Base-by-base conservation (phyloP, 2,113 vertebrate genomes). In the Electrona antarctica region DNA sequence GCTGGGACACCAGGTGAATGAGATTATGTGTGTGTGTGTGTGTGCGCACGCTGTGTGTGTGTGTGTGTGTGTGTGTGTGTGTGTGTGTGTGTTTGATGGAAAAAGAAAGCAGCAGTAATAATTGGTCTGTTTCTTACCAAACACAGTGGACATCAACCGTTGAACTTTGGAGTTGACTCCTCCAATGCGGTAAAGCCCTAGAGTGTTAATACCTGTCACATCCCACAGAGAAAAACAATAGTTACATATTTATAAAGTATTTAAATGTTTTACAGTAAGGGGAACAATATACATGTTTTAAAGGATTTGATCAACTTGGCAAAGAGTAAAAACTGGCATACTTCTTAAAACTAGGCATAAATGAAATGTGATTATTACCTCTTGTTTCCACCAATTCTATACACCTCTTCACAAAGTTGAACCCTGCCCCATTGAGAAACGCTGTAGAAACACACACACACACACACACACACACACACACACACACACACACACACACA, bases 101-200 rank as follows among this genome's bases (percentile, higher is more conserved):
- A 41, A 41, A 41, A 6, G 5, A 41, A 41, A 41, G 33, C 33
- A 41, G 33, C 33, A 41, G 33, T 41, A 41, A 41, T 41, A 41
- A 41, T 41, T 41, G 33, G 33, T 41, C 33, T 41, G 1, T 55
- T 61, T 55, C 94, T 93, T 93, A 99, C 98, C 95, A 89, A 99
- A 98, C 63, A 95, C 88, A 10, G 95, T 96, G 7, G 95, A 96
- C 97, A 99, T 98, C 80, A 99, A 86, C 70, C 97, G 95, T 87
- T 99, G 98, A 13, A 99, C 98, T 90, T 99, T 99, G 55, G 98
- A 99, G 84, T 98, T 99, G 47, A 99, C 98, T 9, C 98, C 98
- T 64, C 96, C 97, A 80, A 96, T 99, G 89, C 98, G 95, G 91
- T 99, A 99, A 7, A 99, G 92, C 1, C 98, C 97, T 87, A 98